A percentile compares a stretch with the other conserved stretches of the same genome.
These are phyloP conservation scores for Rotaria sp. DNA, from an alignment of 2,888 invertebrate genomes.

Conservation along the genomic window DNA sequence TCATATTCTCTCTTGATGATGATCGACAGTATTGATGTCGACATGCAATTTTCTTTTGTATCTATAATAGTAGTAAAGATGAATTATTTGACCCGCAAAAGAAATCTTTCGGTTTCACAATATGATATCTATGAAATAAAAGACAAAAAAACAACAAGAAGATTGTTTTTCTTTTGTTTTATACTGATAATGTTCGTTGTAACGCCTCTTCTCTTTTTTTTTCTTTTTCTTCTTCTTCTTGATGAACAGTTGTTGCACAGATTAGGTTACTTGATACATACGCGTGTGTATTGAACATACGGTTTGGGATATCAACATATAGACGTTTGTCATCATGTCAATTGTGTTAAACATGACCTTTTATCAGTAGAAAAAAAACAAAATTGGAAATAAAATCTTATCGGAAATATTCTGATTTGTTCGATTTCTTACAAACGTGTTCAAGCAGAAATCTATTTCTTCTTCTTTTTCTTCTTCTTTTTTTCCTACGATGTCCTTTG, in stretches of 20 bases:
- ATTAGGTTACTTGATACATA: constrained; percentile 5
- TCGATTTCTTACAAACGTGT: not conserved
- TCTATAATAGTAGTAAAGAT: not conserved
- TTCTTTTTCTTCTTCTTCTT: not conserved
- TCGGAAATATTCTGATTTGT: constrained; percentile 10
- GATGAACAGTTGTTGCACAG: constrained; percentile 10
- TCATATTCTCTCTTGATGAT: not conserved
- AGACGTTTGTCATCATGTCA: constrained; percentile 2
- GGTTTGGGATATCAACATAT: not conserved
- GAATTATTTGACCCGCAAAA: constrained; percentile 1
- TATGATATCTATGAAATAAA: not conserved
- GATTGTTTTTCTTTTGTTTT: not conserved
- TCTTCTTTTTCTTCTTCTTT: not conserved
- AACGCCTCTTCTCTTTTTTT: not conserved
- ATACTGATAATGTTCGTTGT: not conserved
- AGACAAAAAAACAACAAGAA: not conserved
- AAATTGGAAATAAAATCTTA: not conserved
- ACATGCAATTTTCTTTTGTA: not conserved
- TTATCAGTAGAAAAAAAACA: not conserved
- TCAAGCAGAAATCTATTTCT: constrained; percentile 17
- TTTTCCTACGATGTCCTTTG: not conserved
- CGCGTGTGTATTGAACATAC: not conserved
- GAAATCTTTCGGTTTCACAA: not conserved
- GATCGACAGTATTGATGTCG: constrained; percentile 19
- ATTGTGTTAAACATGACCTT: constrained; percentile 12